Evolutionary conservation across 2,888 invertebrate species (phyloP), one percentile per base, ranked within the genome.

Genomic region (Gortyna flavago): DNA sequence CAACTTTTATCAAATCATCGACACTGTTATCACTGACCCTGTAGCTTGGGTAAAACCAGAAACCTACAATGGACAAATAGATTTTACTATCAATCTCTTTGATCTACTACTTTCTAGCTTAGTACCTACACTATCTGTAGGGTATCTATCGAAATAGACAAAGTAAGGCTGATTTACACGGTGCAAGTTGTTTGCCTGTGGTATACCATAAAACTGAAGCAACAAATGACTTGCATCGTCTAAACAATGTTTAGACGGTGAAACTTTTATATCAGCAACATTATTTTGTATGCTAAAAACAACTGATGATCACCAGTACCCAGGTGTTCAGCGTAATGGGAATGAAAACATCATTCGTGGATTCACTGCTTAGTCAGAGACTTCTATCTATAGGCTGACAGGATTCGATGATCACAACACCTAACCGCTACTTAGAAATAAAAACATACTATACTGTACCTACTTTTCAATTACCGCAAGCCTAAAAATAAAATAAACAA

Each of bases 401-500:
- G 6, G 1, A 29, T 41, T 59, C 9, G 3, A 35, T 35, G 2
- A 21, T 32, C 41, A 62, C 35, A 25, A 64, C 25, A 29, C 13
- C 6, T 7, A 11, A 48, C 32, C 21, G 21, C 18, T 32, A 61
- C 32, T 61, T 61, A 61, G 32, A 1, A 32, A 5, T 41, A n/a
- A 32, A 32, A 41, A 51, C 44, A 62, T 18, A 48, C 38, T 29
- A 7, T n/a, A 32, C 41, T n/a, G n/a, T n/a, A n/a, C 1, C 57
- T 16, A 25, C 9, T 41, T 68, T 64, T 68, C 38, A 51, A 65
- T 62, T 41, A 65, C 25, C 18, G 29, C 29, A 21, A 44, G 8
- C 16, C n/a, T 2, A 59, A 69, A 76, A 59, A 61, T 66, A 75
- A 75, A 75, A 75, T 29, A 74, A 78, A 82, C 61, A 79, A 38